Evolutionary conservation across 2,888 invertebrate species (phyloP), one percentile per base, ranked within the genome.

Genomic region (Elegia similella): DNA sequence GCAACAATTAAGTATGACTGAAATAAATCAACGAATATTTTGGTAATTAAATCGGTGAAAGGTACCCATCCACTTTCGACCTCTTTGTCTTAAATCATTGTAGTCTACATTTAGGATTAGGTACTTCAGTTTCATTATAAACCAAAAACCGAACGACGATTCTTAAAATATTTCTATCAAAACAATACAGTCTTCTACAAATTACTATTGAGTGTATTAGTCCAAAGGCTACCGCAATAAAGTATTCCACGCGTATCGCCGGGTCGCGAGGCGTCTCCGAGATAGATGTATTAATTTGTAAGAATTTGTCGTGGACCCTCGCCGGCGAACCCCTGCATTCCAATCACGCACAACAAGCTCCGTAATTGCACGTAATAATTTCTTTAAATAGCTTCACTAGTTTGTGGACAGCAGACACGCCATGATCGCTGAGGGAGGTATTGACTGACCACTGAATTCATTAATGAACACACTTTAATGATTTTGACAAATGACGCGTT

Each of bases 211-310:
- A 46, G 13, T 42, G 12, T 56, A 67, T 65, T 75, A 81, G 79
- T 81, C 75, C 75, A 69, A 71, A 78, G 75, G 69, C 70, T 66
- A 73, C 72, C 71, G 75, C 77, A 80, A 89, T 91, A 87, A 80
- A 80, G 78, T 86, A 91, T 91, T 91, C 91, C 67, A 70, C 70
- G 77, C 88, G 88, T 87, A 88, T 84, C 87, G 87, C 78, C 69
- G 68, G 76, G 80, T 78, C 76, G 80, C 82, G 80, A 76, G 77
- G 76, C 72, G 80, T 74, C 75, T 78, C 72, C 75, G 72, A 78
- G 81, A 82, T 86, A 86, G 90, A 89, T 88, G 90, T 91, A 91
- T 91, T 91, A 90, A 91, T 91, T 91, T 90, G 91, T 88, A 86
- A 84, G 89, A 90, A 90, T 91, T 91, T 90, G 90, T 91, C 90